phyloP scores from a whole-genome alignment of 2,888 invertebrate genomes.

The Metopia argyrocephala region DNA sequence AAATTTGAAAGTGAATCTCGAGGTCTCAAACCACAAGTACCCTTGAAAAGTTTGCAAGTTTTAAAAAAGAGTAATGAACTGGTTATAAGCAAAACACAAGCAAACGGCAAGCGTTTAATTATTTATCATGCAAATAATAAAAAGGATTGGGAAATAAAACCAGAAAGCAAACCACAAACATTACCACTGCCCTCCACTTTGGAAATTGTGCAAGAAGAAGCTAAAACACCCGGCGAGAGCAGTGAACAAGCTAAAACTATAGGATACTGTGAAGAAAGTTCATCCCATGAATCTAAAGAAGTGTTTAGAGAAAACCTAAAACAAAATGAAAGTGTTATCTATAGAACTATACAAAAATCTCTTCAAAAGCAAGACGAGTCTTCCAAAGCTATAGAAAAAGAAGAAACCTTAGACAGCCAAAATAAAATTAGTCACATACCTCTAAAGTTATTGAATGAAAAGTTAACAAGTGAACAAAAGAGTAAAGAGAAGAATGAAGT shows the following conservation, averaged over 20 bases:
- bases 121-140: conserved; percentile 30
- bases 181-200: conserved; percentile 49
- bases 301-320: not conserved
- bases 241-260: no score
- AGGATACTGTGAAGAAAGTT: no score
- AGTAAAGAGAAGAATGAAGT: not conserved
- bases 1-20: conserved; percentile 71
- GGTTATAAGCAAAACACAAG: conserved; percentile 56
- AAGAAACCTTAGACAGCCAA: not conserved
- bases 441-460: not conserved
- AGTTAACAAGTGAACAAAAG: not conserved
- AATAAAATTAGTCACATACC: not conserved
- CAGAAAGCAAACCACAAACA: conserved; percentile 43
- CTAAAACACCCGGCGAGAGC: conserved; percentile 67
- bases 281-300: no score
- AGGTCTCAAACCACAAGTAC: conserved; percentile 72
- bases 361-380: not conserved
- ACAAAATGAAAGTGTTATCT: not conserved
- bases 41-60: conserved; percentile 73
- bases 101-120: conserved; percentile 51
- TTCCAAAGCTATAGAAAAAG: not conserved
- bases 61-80: conserved; percentile 74
- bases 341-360: not conserved
- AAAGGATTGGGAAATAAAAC: conserved; percentile 44
- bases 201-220: conserved; percentile 69